Percentiles rank a stretch among this genome's conserved stretches.
Conservation (phyloP, 2,797 vertebrate genomes). For the Gambusia yucatana region DNA sequence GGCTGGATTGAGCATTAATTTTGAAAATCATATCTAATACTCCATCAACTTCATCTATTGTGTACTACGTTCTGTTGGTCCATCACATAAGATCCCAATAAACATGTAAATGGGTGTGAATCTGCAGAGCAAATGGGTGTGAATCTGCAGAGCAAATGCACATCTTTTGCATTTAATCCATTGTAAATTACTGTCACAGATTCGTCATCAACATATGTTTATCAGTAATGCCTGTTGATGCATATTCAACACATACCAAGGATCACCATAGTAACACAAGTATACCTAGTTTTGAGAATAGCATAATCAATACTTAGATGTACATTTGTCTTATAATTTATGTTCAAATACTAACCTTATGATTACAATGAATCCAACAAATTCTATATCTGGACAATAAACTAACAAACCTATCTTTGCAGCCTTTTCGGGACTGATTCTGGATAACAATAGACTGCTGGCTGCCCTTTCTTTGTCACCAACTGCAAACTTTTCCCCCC, state of each 20-base stretch:
- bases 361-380: neutral
- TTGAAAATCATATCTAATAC: neutral
- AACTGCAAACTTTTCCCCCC: conserved; percentile 11
- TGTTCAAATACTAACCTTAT: neutral
- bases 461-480: conserved; percentile 27
- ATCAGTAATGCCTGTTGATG: neutral
- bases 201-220: neutral
- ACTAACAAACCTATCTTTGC: conserved; percentile 8
- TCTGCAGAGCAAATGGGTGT: neutral
- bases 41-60: neutral
- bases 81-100: neutral
- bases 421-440: conserved; percentile 23
- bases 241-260: neutral
- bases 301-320: neutral
- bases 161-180: neutral
- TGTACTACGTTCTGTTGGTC: neutral
- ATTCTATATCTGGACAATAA: neutral
- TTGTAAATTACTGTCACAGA: neutral
- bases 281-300: neutral
- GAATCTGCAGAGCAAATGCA: neutral
- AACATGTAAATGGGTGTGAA: neutral
- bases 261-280: neutral
- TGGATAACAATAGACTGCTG: conserved; percentile 46
- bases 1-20: too few relatives aligned
- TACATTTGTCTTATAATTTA: neutral